These are phyloP conservation scores for Prosapia bicincta DNA, from an alignment of 2,888 invertebrate genomes.

Conservation along the genomic window DNA sequence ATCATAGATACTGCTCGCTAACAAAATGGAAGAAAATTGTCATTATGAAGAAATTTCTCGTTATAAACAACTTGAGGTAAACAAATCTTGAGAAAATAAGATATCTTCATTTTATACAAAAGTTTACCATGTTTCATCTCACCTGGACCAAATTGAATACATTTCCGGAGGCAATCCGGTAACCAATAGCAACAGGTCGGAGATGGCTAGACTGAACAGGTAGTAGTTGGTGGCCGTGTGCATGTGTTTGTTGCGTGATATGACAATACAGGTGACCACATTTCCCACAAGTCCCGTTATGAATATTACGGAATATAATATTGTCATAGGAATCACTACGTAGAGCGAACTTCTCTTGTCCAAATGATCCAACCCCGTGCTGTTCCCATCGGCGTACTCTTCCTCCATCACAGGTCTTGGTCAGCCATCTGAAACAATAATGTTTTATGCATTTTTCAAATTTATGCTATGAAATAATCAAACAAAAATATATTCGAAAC, in stretches of 20 bases:
- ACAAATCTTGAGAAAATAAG: not conserved
- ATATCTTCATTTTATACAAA: not conserved
- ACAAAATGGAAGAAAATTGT: too few relatives aligned
- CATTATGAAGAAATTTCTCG: too few relatives aligned
- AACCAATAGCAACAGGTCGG: conserved; percentile 72
- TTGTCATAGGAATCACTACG: conserved; percentile 68
- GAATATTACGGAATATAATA: conserved; percentile 75
- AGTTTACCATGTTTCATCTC: conserved; percentile 8
- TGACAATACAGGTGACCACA: conserved; percentile 79
- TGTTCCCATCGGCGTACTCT: not conserved
- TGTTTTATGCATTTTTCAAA: too few relatives aligned
- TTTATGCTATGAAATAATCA: too few relatives aligned
- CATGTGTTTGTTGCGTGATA: conserved; percentile 76
- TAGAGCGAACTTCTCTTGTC: conserved; percentile 51
- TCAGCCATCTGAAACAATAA: not conserved
- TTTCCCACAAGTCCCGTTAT: conserved; percentile 77
- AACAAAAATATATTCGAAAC: too few relatives aligned
- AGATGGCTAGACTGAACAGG: conserved; percentile 77
- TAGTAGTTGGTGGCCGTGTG: conserved; percentile 80
- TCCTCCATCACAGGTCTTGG: not conserved
- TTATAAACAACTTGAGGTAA: too few relatives aligned
- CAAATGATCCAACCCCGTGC: not conserved
- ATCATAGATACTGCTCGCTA: too few relatives aligned
- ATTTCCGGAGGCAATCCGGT: conserved; percentile 82
- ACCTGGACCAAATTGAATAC: conserved; percentile 69